A percentile compares a stretch with the other conserved stretches of the same genome.
These are phyloP conservation scores for Zootermopsis nevadensis DNA, from an alignment of 2,888 invertebrate genomes.

Conservation along the genomic window DNA sequence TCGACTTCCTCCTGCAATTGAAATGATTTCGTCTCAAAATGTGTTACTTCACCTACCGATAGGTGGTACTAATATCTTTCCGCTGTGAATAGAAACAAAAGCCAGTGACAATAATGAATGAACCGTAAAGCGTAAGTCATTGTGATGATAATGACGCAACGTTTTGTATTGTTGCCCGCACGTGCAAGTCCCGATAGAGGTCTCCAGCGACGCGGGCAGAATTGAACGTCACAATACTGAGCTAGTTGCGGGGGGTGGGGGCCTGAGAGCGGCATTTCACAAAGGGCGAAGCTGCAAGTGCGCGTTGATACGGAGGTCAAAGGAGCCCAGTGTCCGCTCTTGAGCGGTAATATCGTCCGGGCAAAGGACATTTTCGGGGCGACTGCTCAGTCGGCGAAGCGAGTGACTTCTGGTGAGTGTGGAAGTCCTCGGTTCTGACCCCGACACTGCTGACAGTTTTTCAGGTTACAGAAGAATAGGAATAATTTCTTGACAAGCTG, in stretches of 20 bases:
- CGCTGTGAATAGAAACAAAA: conserved; percentile 5
- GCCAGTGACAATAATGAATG: conserved; percentile 16
- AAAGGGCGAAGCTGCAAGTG: not conserved
- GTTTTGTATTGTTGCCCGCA: conserved; percentile 7
- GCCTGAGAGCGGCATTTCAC: not conserved
- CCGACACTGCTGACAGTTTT: too few relatives aligned
- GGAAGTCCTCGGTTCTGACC: too few relatives aligned
- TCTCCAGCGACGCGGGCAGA: conserved; percentile 7
- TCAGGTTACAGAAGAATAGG: too few relatives aligned
- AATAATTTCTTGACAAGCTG: too few relatives aligned
- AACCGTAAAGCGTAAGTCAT: not conserved
- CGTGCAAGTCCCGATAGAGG: not conserved
- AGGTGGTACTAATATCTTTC: not conserved
- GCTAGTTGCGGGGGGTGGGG: not conserved
- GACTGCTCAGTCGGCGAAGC: too few relatives aligned
- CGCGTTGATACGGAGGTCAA: conserved; percentile 6
- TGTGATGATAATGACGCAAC: conserved; percentile 23
- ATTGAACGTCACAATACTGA: not conserved
- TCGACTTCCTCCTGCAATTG: too few relatives aligned
- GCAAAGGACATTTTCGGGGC: too few relatives aligned
- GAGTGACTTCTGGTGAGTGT: too few relatives aligned
- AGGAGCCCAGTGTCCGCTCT: not conserved
- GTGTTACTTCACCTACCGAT: not conserved
- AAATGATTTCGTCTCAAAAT: not conserved
- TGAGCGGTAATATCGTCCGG: too few relatives aligned